Evolutionary conservation across 2,888 invertebrate species (phyloP), one percentile per base, ranked within the genome.

Genomic region (Oxyteleia sp.): DNA sequence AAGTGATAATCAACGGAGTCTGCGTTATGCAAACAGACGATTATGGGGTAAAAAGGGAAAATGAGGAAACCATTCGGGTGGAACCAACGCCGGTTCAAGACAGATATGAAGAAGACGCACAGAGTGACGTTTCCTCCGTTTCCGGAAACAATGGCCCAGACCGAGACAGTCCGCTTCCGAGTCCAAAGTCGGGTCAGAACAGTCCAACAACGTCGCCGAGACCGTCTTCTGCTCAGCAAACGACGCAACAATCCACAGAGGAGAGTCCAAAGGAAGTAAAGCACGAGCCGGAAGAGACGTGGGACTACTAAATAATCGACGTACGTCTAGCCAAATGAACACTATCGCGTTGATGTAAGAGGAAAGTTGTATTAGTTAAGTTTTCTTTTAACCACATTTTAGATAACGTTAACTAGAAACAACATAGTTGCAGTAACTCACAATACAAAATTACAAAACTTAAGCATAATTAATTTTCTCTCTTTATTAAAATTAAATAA

Each of bases 1-100:
- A 97, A 91, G 97, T 98, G 23, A 98, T 98, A 90, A 98, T 98
- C 89, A 98, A 98, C 91, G 98, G 98, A 0, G 98, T 98, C 23
- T 98, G 98, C 92, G 98, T 98, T 4, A 97, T 98, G 97, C 96
- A 97, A 88, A 96, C 97, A 76, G 97, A 96, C 87, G 96, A 97
- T 92, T 96, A 96, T 92, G 94, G 92, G 0, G 94, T 93, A 1
- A 93, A 93, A 80, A 87, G 92, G 15, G 94, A 94, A 84, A 90
- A 95, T 23, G 96, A 96, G 92, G 96, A 96, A 90, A 97, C 97
- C 3, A 95, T 97, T 71, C 95, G 96, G 26, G 96, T 96, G 59
- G 97, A 97, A 92, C 97, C 97, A 0, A 96, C 96, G 18, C 96
- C 97, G 1, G 96, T 96, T 20, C 94, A 96, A 87, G 95, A 95